These are phyloP conservation scores for Aphidoletes aphidimyza DNA, from an alignment of 2,888 invertebrate species.

Conservation along the genomic window DNA sequence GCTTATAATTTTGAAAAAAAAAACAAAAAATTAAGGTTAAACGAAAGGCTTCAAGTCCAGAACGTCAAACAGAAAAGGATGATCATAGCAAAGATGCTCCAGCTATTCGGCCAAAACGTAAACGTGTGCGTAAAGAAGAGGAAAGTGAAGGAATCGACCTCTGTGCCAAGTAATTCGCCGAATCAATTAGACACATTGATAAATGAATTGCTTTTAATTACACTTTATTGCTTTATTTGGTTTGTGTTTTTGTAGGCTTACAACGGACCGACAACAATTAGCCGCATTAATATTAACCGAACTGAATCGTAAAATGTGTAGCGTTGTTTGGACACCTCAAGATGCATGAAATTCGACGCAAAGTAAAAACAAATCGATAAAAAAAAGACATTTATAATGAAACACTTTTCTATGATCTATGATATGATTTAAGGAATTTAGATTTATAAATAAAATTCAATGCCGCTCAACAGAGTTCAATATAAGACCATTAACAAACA, in stretches of 20 bases:
- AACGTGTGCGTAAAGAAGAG: slow-evolving; percentile 65
- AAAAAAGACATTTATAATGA: no score
- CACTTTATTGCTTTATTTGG: background rate
- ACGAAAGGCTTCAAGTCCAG: slow-evolving; percentile 52
- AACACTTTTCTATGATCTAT: no score
- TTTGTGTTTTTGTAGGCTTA: slow-evolving; percentile 59
- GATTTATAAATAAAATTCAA: no score
- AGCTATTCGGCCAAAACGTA: slow-evolving; percentile 62
- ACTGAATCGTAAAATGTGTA: slow-evolving; percentile 80
- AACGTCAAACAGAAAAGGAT: background rate
- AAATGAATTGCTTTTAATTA: background rate
- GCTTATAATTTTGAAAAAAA: background rate
- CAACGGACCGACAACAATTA: slow-evolving; percentile 76
- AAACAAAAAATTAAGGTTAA: slow-evolving; percentile 44
- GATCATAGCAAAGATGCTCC: slow-evolving; percentile 66
- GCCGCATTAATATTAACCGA: slow-evolving; percentile 81
- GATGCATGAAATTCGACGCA: no score
- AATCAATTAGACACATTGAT: background rate
- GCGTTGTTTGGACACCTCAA: slow-evolving; percentile 81
- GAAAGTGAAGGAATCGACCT: slow-evolving; percentile 66
- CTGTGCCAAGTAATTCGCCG: slow-evolving; percentile 59
- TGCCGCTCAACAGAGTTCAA: no score
- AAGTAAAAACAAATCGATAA: no score
- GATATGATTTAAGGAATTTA: no score
- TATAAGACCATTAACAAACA: no score